Conservation (phyloP, 2,797 vertebrate species). For the Periparus ater region DNA sequence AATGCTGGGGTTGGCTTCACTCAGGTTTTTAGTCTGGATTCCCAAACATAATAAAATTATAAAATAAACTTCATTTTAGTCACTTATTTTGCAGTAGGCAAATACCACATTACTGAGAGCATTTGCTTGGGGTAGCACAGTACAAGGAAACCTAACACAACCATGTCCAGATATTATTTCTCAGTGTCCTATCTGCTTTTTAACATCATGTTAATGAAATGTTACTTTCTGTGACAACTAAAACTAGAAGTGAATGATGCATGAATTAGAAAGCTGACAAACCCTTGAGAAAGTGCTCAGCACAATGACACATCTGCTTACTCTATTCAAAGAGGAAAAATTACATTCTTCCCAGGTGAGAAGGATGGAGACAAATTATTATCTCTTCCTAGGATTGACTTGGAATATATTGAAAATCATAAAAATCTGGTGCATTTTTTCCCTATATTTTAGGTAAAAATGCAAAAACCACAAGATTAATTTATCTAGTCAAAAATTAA, state of each 20-base stretch:
- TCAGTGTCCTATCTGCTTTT: constrained; percentile 6
- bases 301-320: not conserved
- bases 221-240: constrained; percentile 1
- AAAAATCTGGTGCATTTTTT: not conserved
- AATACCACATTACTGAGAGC: not conserved
- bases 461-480: not conserved
- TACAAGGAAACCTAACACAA: not conserved
- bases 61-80: not conserved
- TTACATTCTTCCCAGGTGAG: not conserved
- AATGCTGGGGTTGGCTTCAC: fast-evolving
- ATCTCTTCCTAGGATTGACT: not conserved
- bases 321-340: not conserved
- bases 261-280: not conserved
- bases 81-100: not conserved
- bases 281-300: not conserved
- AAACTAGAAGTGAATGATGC: not conserved
- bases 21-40: not conserved
- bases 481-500: not conserved
- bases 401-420: not conserved
- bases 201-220: constrained; percentile 17
- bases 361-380: not conserved
- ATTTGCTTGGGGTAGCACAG: not conserved
- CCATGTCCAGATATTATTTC: not conserved
- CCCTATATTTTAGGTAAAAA: not conserved
- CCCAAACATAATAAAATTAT: not conserved